Base-by-base conservation (phyloP, 2,113 vertebrate species). In the Euleptes europaea region DNA sequence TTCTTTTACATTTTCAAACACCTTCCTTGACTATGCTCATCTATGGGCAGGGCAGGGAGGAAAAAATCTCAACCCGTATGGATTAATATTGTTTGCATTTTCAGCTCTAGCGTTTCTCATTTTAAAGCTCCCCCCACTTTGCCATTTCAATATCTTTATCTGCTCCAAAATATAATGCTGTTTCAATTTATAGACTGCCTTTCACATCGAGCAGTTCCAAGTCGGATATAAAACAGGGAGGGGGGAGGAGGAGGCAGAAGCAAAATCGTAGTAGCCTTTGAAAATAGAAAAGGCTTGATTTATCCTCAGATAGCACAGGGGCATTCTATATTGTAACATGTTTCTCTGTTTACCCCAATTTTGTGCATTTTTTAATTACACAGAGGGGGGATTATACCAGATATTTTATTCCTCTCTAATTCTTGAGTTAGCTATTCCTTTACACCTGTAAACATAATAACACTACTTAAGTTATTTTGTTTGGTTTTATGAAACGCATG, bases 181-280 rank as follows among this genome's bases (percentile, higher is more conserved):
- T 88, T 95, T 86, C 87, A 92, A 90, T 95, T 92, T 92, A 87
- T 90, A 89, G 31, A 78, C 11, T 90, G 80, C 67, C 95, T 95
- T 92, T 91, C 93, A 88, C 78, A 91, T 88, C 84, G 86, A 93
- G 80, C 82, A 91, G 91, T 92, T 94, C 83, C 89, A 93, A 94
- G 82, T 90, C 84, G 90, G 91, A 88, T 86, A 87, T 87, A 89
- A 92, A 92, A 91, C 85, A 65, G 66, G 77, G n/a, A 80, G 86
- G 57, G 66, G 89, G 90, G n/a, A 77, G 38, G 31, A 84, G 92
- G 82, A 87, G 63, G 66, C 88, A 90, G n/a, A 54, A 38, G 33
- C 69, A 88, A 87, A 95, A 91, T 23, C 15, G 85, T 86, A 89
- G 80, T 72, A 90, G 81, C 42, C 0, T 0, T 67, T 85, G 57